Conservation (phyloP, 1,140 invertebrate genomes). For the Armadillidium nasatum region DNA sequence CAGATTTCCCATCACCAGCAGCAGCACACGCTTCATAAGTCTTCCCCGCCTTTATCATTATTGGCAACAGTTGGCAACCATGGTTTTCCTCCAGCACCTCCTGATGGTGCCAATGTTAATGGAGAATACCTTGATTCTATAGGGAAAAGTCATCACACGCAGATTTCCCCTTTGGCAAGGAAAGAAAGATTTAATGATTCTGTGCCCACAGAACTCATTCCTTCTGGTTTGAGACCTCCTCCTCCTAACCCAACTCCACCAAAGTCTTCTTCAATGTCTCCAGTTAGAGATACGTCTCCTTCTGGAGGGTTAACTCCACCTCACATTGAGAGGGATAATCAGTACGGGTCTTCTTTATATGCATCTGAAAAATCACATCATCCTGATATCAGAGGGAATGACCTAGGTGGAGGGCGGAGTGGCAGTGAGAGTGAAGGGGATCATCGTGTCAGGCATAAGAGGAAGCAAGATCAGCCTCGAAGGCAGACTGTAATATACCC, state of each 20-base stretch:
- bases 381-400: conserved; percentile 18
- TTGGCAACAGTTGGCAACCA: background rate
- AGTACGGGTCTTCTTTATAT: background rate
- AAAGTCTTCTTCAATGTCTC: background rate
- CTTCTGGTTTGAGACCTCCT: background rate
- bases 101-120: background rate
- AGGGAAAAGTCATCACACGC: background rate
- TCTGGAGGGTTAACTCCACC: background rate
- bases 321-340: background rate
- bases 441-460: conserved; percentile 37
- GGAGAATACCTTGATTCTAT: background rate
- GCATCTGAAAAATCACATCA: background rate
- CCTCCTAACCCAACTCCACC: background rate
- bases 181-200: background rate
- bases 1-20: conserved; percentile 18
- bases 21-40: background rate
- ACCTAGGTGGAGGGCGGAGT: conserved; percentile 30
- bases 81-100: background rate
- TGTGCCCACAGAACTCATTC: background rate
- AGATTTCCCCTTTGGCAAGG: background rate
- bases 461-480: conserved; percentile 42
- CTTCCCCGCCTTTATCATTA: background rate
- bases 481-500: conserved; percentile 43
- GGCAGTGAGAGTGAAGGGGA: conserved; percentile 41
- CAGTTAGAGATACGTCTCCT: background rate